Base-by-base conservation (phyloP, 2,113 vertebrate genomes). In the Chaetodon auriga region DNA sequence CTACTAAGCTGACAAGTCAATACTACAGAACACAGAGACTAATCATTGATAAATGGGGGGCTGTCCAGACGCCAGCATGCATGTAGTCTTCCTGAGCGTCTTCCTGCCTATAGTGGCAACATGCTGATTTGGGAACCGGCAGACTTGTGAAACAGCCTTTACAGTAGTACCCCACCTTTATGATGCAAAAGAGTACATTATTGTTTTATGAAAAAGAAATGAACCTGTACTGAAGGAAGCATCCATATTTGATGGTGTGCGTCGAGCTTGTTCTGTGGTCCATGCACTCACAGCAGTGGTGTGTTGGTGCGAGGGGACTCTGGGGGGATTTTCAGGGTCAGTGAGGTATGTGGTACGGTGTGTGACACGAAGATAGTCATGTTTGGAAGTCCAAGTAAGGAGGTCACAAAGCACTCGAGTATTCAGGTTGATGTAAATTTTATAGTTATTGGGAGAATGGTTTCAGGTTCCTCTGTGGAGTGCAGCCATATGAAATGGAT, bases 191-290 rank as follows among this genome's bases (percentile, higher is more conserved):
- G 60, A 79, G 46, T 69, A 87, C 90, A 83, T 84, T 82, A 85
- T 89, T 83, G 76, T 75, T 65, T 83, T 48, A 93, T 94, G 62
- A 95, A 95, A 93, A 90, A 93, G 79, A 85, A 76, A 95, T 93
- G 92, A 93, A 76, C 19, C 76, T 23, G 83, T 83, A 35, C 87
- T 81, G 71, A 87, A 90, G 85, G 61, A 86, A 68, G 64, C 92
- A 94, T 95, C 79, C 75, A 94, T 95, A 92, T 94, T 95, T 95
- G 87, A 95, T 94, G 87, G 53, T 11, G 7, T 68, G 85, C 19
- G 75, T 88, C 58, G 12, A 51, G 79, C 83, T 84, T 80, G 76
- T 86, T 80, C 63, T 75, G 82, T 48, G 85, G 81, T 81, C 25
- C 49, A 75, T 78, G 83, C 63, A 75, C 86, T 89, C 75, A 63